Conservation (phyloP, 1,140 invertebrate species). For the Theocolax elegans region DNA sequence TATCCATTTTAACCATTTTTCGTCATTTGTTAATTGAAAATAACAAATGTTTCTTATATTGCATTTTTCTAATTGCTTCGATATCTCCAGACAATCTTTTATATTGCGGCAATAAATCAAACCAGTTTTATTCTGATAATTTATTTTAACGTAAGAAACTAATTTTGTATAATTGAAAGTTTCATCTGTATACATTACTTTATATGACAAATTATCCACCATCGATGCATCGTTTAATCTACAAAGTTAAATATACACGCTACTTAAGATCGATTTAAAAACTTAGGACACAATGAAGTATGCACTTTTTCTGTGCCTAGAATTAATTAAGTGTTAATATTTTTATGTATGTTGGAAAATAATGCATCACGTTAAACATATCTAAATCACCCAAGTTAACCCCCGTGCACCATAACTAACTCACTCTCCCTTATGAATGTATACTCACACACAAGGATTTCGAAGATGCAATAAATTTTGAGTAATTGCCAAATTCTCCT, state of each 20-base stretch:
- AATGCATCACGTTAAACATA: no score
- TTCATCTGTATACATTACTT: constrained; percentile 20
- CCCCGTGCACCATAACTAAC: no score
- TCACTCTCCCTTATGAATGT: no score
- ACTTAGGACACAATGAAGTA: no score
- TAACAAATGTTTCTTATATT: neutral
- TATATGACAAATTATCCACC: neutral
- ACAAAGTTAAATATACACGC: neutral
- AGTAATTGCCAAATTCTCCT: neutral
- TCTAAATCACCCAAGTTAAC: no score
- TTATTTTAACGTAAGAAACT: neutral
- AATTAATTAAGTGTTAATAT: no score
- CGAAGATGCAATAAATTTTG: neutral
- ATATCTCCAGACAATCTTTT: neutral
- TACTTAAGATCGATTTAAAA: neutral
- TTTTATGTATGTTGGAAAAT: no score
- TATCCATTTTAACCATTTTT: neutral
- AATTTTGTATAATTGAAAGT: neutral
- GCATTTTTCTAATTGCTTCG: neutral
- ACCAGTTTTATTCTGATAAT: neutral
- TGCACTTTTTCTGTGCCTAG: no score
- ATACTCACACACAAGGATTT: constrained; percentile 16
- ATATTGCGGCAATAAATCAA: constrained; percentile 5
- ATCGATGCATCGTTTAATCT: constrained; percentile 16
- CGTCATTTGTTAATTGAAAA: neutral